Evolutionary conservation across 2,113 vertebrate species (phyloP).

Genomic region (Rutilus rutilus): DNA sequence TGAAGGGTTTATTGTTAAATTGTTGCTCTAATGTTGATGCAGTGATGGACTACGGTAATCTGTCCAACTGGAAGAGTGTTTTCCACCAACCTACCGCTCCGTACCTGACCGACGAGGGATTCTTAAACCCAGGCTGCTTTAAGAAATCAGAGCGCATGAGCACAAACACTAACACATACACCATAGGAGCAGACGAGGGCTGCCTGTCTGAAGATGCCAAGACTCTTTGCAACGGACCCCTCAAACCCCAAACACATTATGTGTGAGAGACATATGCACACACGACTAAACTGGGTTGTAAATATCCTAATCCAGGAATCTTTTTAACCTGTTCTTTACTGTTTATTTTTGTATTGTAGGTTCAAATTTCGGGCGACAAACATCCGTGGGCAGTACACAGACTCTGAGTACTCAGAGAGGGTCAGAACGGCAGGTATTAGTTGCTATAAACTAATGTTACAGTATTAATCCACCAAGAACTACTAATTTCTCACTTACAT

Average conservation of each 20-base stretch:
- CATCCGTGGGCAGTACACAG: conserved; percentile 87
- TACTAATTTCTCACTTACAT: not conserved
- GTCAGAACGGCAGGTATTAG: conserved; percentile 89
- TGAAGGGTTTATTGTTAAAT: not conserved
- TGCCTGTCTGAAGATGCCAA: conserved; percentile 81
- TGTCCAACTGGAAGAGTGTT: conserved; percentile 91
- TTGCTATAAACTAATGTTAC: not conserved
- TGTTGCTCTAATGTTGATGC: conserved; percentile 16
- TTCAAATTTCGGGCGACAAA: conserved; percentile 98
- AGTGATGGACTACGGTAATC: conserved; percentile 87
- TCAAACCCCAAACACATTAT: conserved; percentile 90
- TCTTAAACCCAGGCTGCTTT: conserved; percentile 84
- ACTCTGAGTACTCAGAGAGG: conserved; percentile 92
- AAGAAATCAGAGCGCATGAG: conserved; percentile 50
- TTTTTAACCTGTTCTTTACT: not conserved
- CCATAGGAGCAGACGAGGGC: conserved; percentile 84
- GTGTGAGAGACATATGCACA: conserved; percentile 80
- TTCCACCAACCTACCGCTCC: conserved; percentile 84
- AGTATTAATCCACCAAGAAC: not conserved
- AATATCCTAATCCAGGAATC: not conserved
- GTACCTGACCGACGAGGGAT: conserved; percentile 91
- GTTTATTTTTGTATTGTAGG: conserved; percentile 72
- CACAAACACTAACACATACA: conserved; percentile 76
- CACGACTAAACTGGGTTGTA: not conserved
- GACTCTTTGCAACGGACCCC: conserved; percentile 90